phyloP scores from a whole-genome alignment of 2,888 invertebrate species.

The Ommatoiulus sabulosus region DNA sequence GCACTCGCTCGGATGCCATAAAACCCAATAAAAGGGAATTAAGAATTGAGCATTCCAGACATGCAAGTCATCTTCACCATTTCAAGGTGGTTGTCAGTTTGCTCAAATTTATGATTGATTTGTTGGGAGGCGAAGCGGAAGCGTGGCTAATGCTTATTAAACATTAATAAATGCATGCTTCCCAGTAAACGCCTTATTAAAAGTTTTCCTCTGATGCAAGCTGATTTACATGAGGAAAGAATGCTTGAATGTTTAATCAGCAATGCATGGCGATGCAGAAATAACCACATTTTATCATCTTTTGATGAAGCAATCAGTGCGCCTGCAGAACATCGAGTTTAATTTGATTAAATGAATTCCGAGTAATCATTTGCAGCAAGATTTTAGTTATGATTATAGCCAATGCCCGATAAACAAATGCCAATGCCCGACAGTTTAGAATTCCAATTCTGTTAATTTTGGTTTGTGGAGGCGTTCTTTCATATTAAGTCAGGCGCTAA shows the following conservation, averaged over 20 bases:
- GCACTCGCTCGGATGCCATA: neutral
- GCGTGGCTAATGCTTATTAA: conserved; percentile 14
- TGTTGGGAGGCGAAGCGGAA: neutral
- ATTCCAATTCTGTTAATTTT: too few relatives aligned
- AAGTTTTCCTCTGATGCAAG: neutral
- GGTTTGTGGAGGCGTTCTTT: too few relatives aligned
- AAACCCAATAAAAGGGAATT: neutral
- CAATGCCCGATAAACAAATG: too few relatives aligned
- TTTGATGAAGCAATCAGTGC: neutral
- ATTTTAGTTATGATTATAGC: neutral
- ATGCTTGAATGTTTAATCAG: conserved; percentile 1
- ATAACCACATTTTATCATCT: neutral
- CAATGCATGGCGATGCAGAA: neutral
- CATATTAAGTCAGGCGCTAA: too few relatives aligned
- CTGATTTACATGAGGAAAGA: neutral
- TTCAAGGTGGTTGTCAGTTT: conserved; percentile 27
- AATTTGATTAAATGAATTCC: neutral
- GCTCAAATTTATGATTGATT: neutral
- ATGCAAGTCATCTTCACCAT: neutral
- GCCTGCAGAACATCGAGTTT: neutral
- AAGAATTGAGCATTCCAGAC: conserved; percentile 1
- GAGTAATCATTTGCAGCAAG: neutral
- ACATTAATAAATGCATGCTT: conserved; percentile 3
- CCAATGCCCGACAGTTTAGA: too few relatives aligned
- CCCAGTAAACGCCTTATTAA: neutral